Base-by-base conservation (phyloP, 2,113 vertebrate species). In the Grantiella picta region DNA sequence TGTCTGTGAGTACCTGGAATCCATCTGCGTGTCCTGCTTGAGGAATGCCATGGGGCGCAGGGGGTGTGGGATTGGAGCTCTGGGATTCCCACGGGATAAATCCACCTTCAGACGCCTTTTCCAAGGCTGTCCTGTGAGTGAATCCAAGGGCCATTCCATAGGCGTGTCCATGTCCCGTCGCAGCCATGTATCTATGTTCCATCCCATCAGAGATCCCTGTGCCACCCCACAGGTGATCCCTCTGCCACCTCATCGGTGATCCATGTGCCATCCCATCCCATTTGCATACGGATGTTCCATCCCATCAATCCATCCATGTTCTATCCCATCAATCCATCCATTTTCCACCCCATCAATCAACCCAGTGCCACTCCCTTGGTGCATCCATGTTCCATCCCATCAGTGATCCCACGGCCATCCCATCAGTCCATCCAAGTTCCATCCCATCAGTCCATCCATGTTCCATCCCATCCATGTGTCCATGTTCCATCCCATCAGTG, bases 1-100 rank as follows among this genome's bases (percentile, higher is more conserved):
- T 2, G 2, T 17, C 36, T 0, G 0, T 27, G 2, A 23, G 63
- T 18, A 13, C 5, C 8, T 0, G 0, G 21, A 0, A 11, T 63
- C 15, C 0, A 0, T 10, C 24, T 5, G 23, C 1, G 3, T 0
- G 9, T 40, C 22, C 77, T 2, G 0, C 16, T 0, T 23, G 61
- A 42, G 70, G 36, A 36, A 29, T 4, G 36, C 21, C 36, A 0
- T 0, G 16, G 50, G 60, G 73, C 22, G n/a, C 28, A 3, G 31
- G 69, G 3, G 59, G 19, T 16, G 23, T 28, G 4, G 18, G 33
- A n/a, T 2, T 4, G 10, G 21, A 2, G 49, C 60, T 47, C 25
- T 22, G 45, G 4, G 36, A 20, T 82, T 64, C 4, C 72, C 33
- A 0, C 2, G 0, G 2, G 49, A 19, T 6, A 28, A 54, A 70